A percentile compares a stretch with the other conserved stretches of the same genome.
Conservation (phyloP, 2,113 vertebrate genomes). For the Rattus rattus region DNA sequence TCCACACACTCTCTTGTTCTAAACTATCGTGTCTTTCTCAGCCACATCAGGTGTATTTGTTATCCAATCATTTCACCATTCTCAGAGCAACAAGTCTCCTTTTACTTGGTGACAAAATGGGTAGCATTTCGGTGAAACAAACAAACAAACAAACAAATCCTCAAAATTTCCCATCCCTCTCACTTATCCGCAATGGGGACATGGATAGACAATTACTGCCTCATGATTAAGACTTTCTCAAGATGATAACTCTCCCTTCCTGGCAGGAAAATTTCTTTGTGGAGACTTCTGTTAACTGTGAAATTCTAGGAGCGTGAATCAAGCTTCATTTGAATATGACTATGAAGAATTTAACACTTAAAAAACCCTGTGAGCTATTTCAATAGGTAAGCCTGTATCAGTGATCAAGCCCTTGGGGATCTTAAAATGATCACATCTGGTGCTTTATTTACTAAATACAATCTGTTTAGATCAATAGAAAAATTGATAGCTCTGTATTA, state of each 20-base stretch:
- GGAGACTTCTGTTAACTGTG: constrained; percentile 50
- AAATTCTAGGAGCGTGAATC: constrained; percentile 41
- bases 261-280: constrained; percentile 54
- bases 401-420: not conserved
- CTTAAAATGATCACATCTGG: not conserved
- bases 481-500: not conserved
- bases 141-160: not conserved
- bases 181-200: not conserved
- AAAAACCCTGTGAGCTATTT: not conserved
- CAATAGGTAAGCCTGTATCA: not conserved
- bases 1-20: not conserved
- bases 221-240: not conserved
- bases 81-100: not conserved
- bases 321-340: constrained; percentile 50
- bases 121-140: not conserved
- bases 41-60: not conserved
- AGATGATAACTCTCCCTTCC: not conserved
- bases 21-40: not conserved
- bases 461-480: not conserved
- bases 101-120: not conserved
- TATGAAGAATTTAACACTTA: constrained; percentile 28
- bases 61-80: not conserved
- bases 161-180: not conserved
- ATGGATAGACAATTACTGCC: not conserved
- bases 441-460: not conserved